Conservation (phyloP, 2,113 vertebrate species). For the Uropsilus gracilis region DNA sequence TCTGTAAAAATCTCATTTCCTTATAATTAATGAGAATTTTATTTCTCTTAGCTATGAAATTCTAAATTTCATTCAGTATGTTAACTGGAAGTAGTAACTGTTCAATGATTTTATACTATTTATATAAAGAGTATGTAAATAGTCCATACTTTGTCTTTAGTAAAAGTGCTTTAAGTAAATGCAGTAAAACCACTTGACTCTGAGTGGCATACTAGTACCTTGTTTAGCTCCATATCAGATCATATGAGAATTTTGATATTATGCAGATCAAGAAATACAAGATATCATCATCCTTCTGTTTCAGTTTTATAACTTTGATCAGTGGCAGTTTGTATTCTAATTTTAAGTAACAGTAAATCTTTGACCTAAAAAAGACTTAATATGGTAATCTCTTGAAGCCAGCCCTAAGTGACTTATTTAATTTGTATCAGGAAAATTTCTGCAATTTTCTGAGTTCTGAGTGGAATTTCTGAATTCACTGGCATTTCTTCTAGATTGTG, state of each 20-base stretch:
- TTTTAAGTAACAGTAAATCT: neutral
- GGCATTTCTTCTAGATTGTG: slow-evolving; percentile 89
- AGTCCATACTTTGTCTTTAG: neutral
- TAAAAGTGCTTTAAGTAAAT: neutral
- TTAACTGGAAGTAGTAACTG: neutral
- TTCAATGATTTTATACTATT: neutral
- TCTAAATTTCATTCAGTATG: slow-evolving; percentile 15
- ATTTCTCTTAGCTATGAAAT: neutral
- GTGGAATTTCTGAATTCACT: slow-evolving; percentile 9
- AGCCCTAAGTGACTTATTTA: neutral
- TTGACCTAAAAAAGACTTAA: neutral
- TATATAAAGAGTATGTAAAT: neutral
- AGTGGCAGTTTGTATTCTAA: neutral
- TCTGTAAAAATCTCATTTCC: slow-evolving; percentile 17
- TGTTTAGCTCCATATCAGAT: neutral
- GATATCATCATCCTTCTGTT: neutral
- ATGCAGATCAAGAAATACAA: neutral
- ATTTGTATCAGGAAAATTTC: neutral
- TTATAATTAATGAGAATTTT: neutral
- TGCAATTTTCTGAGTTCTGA: too few relatives aligned
- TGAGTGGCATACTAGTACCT: neutral
- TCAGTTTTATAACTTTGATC: neutral
- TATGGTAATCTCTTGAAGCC: neutral
- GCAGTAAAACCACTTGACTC: neutral
- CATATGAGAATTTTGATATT: neutral